These are phyloP conservation scores for Pseudobourletiella spinata DNA, from an alignment of 1,140 invertebrate species.

Conservation along the genomic window DNA sequence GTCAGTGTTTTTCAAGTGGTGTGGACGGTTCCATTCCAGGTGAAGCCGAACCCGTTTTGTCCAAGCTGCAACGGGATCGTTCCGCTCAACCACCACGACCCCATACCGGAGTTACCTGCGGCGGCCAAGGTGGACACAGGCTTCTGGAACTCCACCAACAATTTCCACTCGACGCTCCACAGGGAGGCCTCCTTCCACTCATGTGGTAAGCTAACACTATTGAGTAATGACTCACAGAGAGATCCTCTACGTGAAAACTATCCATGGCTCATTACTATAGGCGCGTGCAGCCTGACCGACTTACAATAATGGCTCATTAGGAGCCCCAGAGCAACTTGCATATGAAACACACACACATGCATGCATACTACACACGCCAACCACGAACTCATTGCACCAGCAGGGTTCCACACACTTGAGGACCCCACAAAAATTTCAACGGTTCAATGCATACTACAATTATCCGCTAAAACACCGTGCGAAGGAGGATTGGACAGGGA, in stretches of 20 bases:
- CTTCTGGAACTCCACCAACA: constrained; percentile 23
- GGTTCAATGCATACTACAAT: too few relatives aligned
- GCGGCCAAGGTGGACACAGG: constrained; percentile 13
- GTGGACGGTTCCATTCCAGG: constrained; percentile 2
- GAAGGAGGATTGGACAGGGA: too few relatives aligned
- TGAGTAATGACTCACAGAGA: not conserved
- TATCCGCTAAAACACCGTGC: too few relatives aligned
- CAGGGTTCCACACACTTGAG: too few relatives aligned
- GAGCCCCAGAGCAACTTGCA: not conserved
- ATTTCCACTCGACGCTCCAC: constrained; percentile 22
- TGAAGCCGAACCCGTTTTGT: constrained; percentile 14
- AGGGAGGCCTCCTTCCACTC: constrained; percentile 29
- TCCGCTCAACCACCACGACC: constrained; percentile 22
- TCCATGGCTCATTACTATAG: not conserved
- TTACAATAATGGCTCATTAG: too few relatives aligned
- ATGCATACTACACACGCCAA: not conserved
- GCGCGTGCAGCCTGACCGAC: not conserved
- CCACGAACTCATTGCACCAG: not conserved
- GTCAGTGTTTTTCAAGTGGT: too few relatives aligned
- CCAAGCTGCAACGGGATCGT: constrained; percentile 31
- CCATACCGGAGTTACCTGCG: constrained; percentile 5
- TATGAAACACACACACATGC: not conserved
- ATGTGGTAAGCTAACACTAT: constrained; percentile 16
- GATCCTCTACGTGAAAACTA: not conserved
- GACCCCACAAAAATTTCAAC: too few relatives aligned